Evolutionary conservation across 2,888 invertebrate genomes (phyloP).

Genomic region (Cacoxenus indagator): DNA sequence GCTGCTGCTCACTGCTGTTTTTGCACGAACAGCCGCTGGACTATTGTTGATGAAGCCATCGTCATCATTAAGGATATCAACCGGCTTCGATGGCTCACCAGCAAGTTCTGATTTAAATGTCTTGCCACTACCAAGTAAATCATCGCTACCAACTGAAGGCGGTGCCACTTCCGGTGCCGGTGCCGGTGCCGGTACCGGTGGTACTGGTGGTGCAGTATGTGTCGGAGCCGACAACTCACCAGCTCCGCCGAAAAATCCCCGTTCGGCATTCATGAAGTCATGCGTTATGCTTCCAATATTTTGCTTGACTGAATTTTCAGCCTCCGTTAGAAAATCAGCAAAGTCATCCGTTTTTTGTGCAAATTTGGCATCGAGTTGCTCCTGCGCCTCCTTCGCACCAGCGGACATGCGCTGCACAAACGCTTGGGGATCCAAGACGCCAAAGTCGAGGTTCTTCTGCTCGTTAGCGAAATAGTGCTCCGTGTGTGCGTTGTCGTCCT

Average conservation of each 20-base stretch:
- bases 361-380: slow-evolving; percentile 65
- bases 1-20: background rate
- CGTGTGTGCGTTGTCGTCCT: slow-evolving; percentile 65
- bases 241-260: slow-evolving; percentile 47
- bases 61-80: slow-evolving; percentile 37
- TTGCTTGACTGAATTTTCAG: slow-evolving; percentile 47
- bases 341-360: slow-evolving; percentile 59
- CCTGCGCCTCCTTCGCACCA: slow-evolving; percentile 64
- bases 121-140: slow-evolving; percentile 28
- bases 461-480: slow-evolving; percentile 66
- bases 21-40: slow-evolving; percentile 26
- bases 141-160: slow-evolving; percentile 9
- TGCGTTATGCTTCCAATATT: slow-evolving; percentile 55
- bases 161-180: slow-evolving; percentile 12
- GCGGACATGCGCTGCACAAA: slow-evolving; percentile 66
- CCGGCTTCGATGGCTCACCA: background rate
- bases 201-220: slow-evolving; percentile 20
- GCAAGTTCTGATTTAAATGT: slow-evolving; percentile 1
- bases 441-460: slow-evolving; percentile 62
- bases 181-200: background rate
- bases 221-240: slow-evolving; percentile 10
- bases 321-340: slow-evolving; percentile 55
- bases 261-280: slow-evolving; percentile 67
- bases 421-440: slow-evolving; percentile 57
- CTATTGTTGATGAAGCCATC: slow-evolving; percentile 40